These are phyloP conservation scores for Campaea margaritaria DNA, from an alignment of 2,888 invertebrate genomes.

Conservation along the genomic window DNA sequence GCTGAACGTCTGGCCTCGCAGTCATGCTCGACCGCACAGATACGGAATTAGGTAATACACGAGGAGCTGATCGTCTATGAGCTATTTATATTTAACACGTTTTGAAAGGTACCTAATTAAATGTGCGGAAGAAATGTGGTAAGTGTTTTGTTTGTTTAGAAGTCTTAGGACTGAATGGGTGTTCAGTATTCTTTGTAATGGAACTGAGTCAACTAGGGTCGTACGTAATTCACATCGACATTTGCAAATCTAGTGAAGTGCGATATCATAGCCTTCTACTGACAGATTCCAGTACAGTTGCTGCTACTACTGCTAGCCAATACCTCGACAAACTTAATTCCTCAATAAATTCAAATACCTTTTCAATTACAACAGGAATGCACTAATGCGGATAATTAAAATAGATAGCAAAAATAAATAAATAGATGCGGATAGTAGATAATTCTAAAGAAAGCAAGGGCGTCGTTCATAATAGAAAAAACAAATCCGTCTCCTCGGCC, in stretches of 20 bases:
- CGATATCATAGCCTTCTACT: too few species aligned
- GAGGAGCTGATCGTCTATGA: slow-evolving; percentile 14
- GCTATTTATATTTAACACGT: background rate
- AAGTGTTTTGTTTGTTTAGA: too few species aligned
- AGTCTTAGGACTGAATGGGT: too few species aligned
- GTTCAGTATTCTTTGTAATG: too few species aligned
- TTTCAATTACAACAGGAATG: slow-evolving; percentile 6
- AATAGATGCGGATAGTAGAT: too few species aligned
- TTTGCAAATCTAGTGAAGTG: too few species aligned
- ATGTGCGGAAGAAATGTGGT: background rate
- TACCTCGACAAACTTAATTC: too few species aligned
- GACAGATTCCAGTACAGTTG: too few species aligned
- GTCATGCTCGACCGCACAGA: slow-evolving; percentile 34
- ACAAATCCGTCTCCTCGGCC: slow-evolving; percentile 21
- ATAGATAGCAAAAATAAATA: too few species aligned
- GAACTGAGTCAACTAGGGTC: too few species aligned
- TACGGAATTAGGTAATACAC: slow-evolving; percentile 36
- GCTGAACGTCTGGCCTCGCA: slow-evolving; percentile 63
- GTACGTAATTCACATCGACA: too few species aligned
- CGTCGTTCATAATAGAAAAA: slow-evolving; percentile 18
- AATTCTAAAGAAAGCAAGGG: slow-evolving; percentile 25
- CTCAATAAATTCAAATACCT: slow-evolving; percentile 9
- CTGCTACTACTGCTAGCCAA: too few species aligned
- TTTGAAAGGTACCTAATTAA: slow-evolving; percentile 12
- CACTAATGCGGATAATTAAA: slow-evolving; percentile 10